Evolutionary conservation across 92 coral and sea anemone species (phyloP).

Genomic region (Epizoanthus illoricatus): DNA sequence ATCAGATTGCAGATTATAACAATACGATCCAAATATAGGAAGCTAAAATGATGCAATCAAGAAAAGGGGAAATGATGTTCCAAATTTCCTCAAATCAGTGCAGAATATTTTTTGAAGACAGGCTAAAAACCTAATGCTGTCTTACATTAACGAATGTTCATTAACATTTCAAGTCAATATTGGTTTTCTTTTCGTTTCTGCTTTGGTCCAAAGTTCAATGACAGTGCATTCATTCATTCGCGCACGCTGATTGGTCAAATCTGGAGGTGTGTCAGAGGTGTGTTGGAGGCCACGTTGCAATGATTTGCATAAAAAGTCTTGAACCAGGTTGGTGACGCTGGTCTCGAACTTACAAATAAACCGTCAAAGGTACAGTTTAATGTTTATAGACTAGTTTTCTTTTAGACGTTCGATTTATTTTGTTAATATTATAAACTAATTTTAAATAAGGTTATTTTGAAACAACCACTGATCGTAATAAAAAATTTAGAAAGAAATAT

Average conservation of each 20-base stretch:
- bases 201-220: constrained; percentile 21
- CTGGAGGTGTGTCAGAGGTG: constrained; percentile 37
- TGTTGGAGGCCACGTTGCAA: constrained; percentile 23
- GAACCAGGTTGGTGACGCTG: too few relatives aligned
- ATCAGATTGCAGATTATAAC: constrained; percentile 35
- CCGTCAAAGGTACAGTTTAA: too few relatives aligned
- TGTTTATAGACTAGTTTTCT: constrained; percentile 20
- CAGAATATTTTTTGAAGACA: neutral
- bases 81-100: neutral
- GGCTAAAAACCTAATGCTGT: neutral
- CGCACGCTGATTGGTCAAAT: constrained; percentile 2
- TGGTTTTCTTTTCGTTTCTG: neutral
- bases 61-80: neutral
- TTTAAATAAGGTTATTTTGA: neutral
- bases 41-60: constrained; percentile 15
- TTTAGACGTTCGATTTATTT: neutral
- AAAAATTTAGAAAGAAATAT: too few relatives aligned
- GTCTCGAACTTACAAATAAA: too few relatives aligned
- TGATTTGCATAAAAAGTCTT: neutral
- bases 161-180: neutral
- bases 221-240: neutral
- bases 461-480: too few relatives aligned
- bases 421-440: neutral
- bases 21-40: constrained; percentile 10
- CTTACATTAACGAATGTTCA: neutral